A percentile compares a stretch with the other conserved stretches of the same genome.
Conservation (phyloP, 2,113 vertebrate species). For the Callithrix jacchus region DNA sequence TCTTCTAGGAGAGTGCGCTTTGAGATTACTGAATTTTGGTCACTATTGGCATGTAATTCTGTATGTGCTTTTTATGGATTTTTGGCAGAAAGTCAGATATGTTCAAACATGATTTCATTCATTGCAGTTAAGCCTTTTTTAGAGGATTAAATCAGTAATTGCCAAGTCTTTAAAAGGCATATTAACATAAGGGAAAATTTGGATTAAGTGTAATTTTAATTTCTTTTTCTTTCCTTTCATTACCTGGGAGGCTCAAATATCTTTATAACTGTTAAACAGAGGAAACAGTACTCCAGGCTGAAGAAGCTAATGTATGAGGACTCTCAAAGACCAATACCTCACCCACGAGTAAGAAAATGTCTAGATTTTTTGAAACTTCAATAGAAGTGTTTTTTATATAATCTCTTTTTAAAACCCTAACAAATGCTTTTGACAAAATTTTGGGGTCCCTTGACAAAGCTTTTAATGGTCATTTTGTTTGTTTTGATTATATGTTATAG, state of each 20-base stretch:
- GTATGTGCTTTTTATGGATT: not conserved
- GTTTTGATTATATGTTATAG: not conserved
- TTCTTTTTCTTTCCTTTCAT: conserved; percentile 57
- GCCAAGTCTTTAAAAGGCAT: not conserved
- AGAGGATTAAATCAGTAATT: not conserved
- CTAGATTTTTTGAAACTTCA: not conserved
- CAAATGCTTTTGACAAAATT: not conserved
- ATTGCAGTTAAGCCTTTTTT: not conserved
- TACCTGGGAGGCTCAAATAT: conserved; percentile 80
- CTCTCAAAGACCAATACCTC: conserved; percentile 61
- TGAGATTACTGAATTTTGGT: not conserved
- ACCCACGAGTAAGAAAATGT: conserved; percentile 72
- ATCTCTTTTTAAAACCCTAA: not conserved
- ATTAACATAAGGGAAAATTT: not conserved
- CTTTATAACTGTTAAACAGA: conserved; percentile 81
- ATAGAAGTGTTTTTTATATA: not conserved
- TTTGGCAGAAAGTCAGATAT: not conserved
- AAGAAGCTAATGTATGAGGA: conserved; percentile 76
- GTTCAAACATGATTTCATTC: not conserved
- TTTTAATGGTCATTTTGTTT: not conserved
- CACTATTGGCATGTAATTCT: not conserved
- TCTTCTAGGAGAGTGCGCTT: not conserved
- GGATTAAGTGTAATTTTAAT: conserved; percentile 46
- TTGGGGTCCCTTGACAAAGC: not conserved
- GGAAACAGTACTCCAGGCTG: conserved; percentile 74